phyloP scores from a whole-genome alignment of 2,113 vertebrate species.

The Dipodomys stephensi region DNA sequence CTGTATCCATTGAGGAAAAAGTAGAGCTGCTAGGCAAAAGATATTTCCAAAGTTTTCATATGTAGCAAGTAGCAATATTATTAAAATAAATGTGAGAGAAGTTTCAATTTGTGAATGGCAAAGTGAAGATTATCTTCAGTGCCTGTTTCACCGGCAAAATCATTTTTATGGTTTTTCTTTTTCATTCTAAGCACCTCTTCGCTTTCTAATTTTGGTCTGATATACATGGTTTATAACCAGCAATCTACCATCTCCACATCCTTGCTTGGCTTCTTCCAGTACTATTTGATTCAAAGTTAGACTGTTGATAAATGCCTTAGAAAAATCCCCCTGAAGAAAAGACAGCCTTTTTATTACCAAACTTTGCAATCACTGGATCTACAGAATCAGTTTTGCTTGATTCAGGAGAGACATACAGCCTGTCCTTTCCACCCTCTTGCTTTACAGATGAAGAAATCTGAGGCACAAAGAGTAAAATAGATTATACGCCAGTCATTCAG shows the following conservation, averaged over 20 bases:
- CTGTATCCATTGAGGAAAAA: background rate
- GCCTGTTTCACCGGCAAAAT: background rate
- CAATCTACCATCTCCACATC: background rate
- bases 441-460: background rate
- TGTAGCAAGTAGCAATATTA: background rate
- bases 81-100: background rate
- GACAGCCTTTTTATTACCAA: background rate
- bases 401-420: background rate
- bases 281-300: background rate
- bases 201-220: background rate
- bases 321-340: background rate
- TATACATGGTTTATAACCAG: background rate
- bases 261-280: background rate
- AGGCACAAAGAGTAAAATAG: background rate
- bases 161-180: background rate
- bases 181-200: slow-evolving; percentile 2
- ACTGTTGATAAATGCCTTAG: background rate
- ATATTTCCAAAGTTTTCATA: background rate
- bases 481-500: background rate
- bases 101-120: background rate
- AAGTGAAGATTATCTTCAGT: background rate
- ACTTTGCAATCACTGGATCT: background rate
- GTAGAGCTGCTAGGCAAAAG: background rate
- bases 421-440: background rate
- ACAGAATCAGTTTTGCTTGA: background rate